Base-by-base conservation (phyloP, 2,797 vertebrate genomes). In the Galago senegalensis region DNA sequence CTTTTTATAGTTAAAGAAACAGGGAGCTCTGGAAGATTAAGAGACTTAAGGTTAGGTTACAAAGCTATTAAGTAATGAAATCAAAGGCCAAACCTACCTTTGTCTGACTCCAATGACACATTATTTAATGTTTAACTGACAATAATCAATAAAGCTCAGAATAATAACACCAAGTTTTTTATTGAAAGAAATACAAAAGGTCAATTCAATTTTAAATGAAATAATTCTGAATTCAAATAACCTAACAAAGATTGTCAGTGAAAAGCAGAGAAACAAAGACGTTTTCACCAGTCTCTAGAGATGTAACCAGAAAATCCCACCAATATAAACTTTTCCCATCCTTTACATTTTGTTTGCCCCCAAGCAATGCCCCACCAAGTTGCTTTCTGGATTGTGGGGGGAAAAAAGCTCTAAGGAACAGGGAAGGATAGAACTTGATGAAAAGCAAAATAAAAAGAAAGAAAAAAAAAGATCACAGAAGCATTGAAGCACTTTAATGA, bases 401-500 rank as follows among this genome's bases (percentile, higher is more conserved):
- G 93, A 94, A 80, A 93, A 17, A 87, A 97, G 58, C 91, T 13
- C 61, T 76, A 94, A 82, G 85, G 77, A 87, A 95, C 37, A 63
- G 7, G 77, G 87, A 97, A 97, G 56, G 76, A n/a, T 2, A 13
- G 88, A 90, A 80, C 86, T 93, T 7, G 0, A 87, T 53, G 56
- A 31, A 96, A 82, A 85, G 53, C 40, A 93, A 92, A 95, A 40
- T 40, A 40, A 40, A 40, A 40, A 40, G 40, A 49, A 13, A 13
- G 3, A 49, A 49, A 49, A 49, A 49, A 49, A 49, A 49, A 49
- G 98, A 97, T 98, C 98, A 97, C 61, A 94, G 40, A 40, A 40
- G 40, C 40, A 40, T 40, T 40, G 93, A 95, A 93, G 40, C 70
- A 83, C 88, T 97, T 87, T 88, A 95, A 98, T 98, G 98, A 98